A percentile compares a stretch with the other conserved stretches of the same genome.
Evolutionary conservation across 2,888 invertebrate species (phyloP).

Genomic region (Euphydryas editha): DNA sequence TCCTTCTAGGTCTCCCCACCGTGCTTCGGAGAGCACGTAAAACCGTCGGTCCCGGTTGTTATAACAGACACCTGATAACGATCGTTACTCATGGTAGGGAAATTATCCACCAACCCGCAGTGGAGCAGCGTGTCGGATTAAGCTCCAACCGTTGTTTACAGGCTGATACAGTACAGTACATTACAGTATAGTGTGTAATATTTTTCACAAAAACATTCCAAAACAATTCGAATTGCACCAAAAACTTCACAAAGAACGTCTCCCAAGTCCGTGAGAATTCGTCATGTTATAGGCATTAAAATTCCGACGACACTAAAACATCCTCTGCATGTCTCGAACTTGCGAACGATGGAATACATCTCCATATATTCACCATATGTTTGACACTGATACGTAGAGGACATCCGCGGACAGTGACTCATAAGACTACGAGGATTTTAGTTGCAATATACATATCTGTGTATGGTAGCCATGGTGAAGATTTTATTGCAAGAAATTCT

Average conservation of each 20-base stretch:
- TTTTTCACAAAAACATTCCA: too few species aligned
- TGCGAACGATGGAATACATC: background rate
- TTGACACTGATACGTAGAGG: constrained; percentile 15
- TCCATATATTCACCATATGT: background rate
- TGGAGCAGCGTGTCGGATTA: too few species aligned
- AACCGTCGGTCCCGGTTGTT: too few species aligned
- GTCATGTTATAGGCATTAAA: background rate
- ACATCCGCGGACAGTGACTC: constrained; percentile 25
- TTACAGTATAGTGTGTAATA: too few species aligned
- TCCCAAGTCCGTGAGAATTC: background rate
- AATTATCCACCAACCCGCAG: too few species aligned
- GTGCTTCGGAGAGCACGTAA: too few species aligned
- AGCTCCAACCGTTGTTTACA: too few species aligned
- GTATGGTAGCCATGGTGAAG: background rate
- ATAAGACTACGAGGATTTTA: constrained; percentile 19
- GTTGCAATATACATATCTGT: background rate
- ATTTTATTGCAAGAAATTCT: background rate
- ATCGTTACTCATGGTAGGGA: too few species aligned
- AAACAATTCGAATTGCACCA: too few species aligned
- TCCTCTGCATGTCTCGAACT: background rate
- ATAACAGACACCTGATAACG: too few species aligned
- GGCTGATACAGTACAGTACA: too few species aligned
- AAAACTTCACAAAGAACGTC: background rate
- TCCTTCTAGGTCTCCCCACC: too few species aligned
- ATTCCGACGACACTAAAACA: background rate